Evolutionary conservation across 2,113 vertebrate genomes (phyloP), one percentile per base, ranked within the genome.

Genomic region (Heteronetta atricapilla): DNA sequence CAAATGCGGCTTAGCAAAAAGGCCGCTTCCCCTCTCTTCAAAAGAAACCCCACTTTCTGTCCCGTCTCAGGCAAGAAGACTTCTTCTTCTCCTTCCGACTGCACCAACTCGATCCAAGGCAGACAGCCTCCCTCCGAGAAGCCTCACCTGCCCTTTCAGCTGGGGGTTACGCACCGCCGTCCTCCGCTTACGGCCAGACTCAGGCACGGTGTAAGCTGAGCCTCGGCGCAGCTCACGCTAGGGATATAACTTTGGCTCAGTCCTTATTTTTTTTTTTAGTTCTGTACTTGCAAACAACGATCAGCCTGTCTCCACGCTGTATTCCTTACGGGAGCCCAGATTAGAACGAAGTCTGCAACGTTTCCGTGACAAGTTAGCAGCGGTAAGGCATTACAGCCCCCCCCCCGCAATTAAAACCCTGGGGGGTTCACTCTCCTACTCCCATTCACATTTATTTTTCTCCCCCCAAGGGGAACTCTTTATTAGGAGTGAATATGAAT

Each of bases 221-320:
- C 20, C 80, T 10, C 3, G 0, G 66, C 0, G 18, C 18, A 3
- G 25, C 3, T 80, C 79, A 31, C 63, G 1, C 79, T 82, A 38
- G 0, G 72, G 82, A 72, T 91, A 93, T 91, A 93, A 95, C 86
- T 94, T 67, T 14, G 87, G 82, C 93, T 93, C 82, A 5, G n/a
- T 40, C 4, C 11, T n/a, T n/a, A n/a, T n/a, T 40, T 11, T 59
- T 76, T 60, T 70, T 89, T 89, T 48, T 20, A 96, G 82, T n/a
- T 21, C 82, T 33, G 40, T 9, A 8, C 66, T 89, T 3, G 33
- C 68, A 75, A 83, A 93, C 91, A 95, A 89, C 25, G 82, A 48
- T 28, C 62, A 76, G 52, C 18, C 84, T 80, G 87, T 89, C 87
- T 92, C 75, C 89, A 34, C 3, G 1, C 25, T 8, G 75, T 16